Evolutionary conservation across 2,888 invertebrate species (phyloP), one percentile per base, ranked within the genome.

Genomic region (Drosophila diplacantha): DNA sequence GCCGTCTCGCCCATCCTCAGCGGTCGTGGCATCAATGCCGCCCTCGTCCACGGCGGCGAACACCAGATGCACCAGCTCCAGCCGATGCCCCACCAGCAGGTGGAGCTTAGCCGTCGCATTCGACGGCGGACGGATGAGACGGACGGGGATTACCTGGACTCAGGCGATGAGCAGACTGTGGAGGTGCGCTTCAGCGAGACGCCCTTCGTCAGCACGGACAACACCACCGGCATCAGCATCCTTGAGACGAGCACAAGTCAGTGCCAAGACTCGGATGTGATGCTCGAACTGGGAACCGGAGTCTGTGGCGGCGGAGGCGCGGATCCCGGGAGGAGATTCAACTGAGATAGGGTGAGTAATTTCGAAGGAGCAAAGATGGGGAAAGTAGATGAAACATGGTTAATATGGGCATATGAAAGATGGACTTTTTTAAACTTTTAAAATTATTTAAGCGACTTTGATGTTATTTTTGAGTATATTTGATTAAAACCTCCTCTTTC

Each of bases 131-230:
- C 74, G 3, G 72, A 76, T 9, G 67, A 83, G 9, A 59, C 58
- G 31, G 85, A 85, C 29, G 76, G 73, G 20, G 78, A 79, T 37
- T 86, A 85, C 43, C 71, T 79, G 9, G 85, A 87, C 50, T 87
- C 87, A 1, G 79, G 77, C 22, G 87, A 87, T 32, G 87, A 88
- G 62, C 85, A 86, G 39, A 86, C 87, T 2, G 81, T 86, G 0
- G 87, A 88, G 69, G 85, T 87, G 73, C 85, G 86, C 50, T 86
- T 87, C 69, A 84, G 75, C 24, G 88, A 88, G 57, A 88, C 88
- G 3, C 87, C 87, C 0, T 88, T 88, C 32, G 85, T 86, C 54
- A 87, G 87, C 68, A 86, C 87, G 24, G 87, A 87, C 50, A 87
- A 86, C 54, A 81, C 86, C 32, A 87, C 87, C 12, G 85, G 80